Evolutionary conservation across 2,888 invertebrate species (phyloP), one percentile per base, ranked within the genome.

Genomic region (Anaspis maculata): DNA sequence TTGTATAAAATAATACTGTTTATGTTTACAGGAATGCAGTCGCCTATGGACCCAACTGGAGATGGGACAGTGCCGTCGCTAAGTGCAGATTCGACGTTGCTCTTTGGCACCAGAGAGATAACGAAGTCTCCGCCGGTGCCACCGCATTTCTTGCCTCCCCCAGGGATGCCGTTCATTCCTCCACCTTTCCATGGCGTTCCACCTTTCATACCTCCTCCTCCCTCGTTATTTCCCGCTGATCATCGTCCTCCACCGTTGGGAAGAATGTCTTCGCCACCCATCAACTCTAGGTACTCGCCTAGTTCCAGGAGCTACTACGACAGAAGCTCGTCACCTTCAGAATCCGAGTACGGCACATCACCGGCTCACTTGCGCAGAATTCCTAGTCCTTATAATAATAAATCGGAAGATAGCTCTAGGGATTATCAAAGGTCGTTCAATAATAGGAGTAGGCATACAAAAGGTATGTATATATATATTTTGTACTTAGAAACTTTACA

Each of bases 341-440:
- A 80, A 61, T 77, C 77, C 2, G 81, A 81, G 53, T 78, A 77
- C 52, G 75, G 77, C 57, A 76, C 76, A 46, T 75, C 75, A 1
- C 58, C 72, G 30, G 54, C 61, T 23, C 66, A 35, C 7, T n/a
- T n/a, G n/a, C n/a, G n/a, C n/a, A n/a, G n/a, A n/a, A n/a, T n/a
- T n/a, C n/a, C n/a, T n/a, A n/a, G n/a, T n/a, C n/a, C n/a, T n/a
- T n/a, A n/a, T n/a, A n/a, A n/a, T n/a, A n/a, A n/a, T n/a, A n/a
- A n/a, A n/a, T n/a, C n/a, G n/a, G n/a, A n/a, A n/a, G n/a, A n/a
- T n/a, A n/a, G n/a, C n/a, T n/a, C n/a, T n/a, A n/a, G n/a, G n/a
- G n/a, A n/a, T n/a, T n/a, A n/a, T n/a, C n/a, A n/a, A n/a, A n/a
- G n/a, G n/a, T n/a, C n/a, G n/a, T n/a, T n/a, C n/a, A n/a, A n/a